Evolutionary conservation across 2,113 vertebrate species (phyloP).

Genomic region (Protobothrops flavoviridis): DNA sequence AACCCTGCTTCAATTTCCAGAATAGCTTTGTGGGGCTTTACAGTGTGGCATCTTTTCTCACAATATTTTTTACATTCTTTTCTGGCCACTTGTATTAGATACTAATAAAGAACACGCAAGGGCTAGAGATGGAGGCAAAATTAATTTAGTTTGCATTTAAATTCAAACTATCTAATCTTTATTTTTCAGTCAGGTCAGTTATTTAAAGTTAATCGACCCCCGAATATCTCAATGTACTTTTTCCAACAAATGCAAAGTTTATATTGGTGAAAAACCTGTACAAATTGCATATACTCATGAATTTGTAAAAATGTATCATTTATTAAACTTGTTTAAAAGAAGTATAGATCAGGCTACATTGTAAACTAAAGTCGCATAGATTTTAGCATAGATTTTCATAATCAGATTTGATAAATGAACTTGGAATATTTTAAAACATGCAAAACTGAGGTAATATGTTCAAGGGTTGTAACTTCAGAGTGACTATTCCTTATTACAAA

Average conservation of each 20-base stretch:
- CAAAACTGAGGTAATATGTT: neutral
- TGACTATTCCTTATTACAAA: neutral
- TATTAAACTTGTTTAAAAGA: neutral
- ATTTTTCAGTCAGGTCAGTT: neutral
- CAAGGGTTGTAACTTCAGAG: neutral
- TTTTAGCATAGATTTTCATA: neutral
- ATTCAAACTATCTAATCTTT: neutral
- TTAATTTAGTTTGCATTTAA: neutral
- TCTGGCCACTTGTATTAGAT: neutral
- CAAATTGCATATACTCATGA: neutral
- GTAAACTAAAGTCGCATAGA: neutral
- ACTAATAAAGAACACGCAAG: neutral
- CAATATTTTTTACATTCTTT: neutral
- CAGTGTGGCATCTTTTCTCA: neutral
- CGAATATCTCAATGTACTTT: neutral
- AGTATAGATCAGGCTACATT: neutral
- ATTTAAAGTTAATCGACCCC: neutral
- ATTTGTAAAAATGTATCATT: neutral
- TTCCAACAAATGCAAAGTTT: neutral
- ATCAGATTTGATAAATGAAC: neutral
- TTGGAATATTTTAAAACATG: neutral
- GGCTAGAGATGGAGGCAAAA: neutral
- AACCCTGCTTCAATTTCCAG: neutral
- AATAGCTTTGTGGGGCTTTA: neutral
- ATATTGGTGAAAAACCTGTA: neutral